Evolutionary conservation across 2,888 invertebrate species (phyloP).

Genomic region (Euzophera pinguis): DNA sequence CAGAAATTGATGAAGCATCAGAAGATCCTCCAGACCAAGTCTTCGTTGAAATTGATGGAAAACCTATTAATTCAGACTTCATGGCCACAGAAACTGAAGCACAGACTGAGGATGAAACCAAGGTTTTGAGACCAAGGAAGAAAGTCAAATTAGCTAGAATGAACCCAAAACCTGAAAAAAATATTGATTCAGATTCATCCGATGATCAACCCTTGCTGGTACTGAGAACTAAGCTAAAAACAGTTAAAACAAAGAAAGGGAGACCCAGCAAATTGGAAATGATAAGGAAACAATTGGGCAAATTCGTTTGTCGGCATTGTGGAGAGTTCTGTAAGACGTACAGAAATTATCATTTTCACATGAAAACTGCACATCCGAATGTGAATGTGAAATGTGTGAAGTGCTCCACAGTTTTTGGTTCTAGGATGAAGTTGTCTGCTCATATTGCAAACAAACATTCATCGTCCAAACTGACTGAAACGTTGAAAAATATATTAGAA

Average conservation of each 20-base stretch:
- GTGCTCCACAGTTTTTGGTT: constrained; percentile 44
- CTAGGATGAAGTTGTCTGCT: constrained; percentile 34
- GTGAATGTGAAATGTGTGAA: constrained; percentile 53
- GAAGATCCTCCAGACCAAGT: background rate
- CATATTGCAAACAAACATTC: constrained; percentile 49
- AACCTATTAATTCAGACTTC: constrained; percentile 8
- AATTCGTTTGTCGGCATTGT: constrained; percentile 52
- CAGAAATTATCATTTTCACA: constrained; percentile 62
- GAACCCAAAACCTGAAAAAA: background rate
- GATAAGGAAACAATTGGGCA: constrained; percentile 18
- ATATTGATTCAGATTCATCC: constrained; percentile 31
- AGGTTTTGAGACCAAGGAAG: constrained; percentile 21
- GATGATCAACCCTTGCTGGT: constrained; percentile 45
- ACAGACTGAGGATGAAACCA: constrained; percentile 26
- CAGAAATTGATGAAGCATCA: constrained; percentile 7
- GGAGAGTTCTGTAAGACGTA: constrained; percentile 61
- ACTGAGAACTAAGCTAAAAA: constrained; percentile 26
- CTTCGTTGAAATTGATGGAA: background rate
- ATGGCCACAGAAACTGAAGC: constrained; percentile 34
- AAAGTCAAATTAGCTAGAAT: constrained; percentile 22
- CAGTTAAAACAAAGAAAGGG: background rate
- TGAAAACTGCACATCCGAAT: constrained; percentile 46
- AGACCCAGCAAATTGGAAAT: background rate
- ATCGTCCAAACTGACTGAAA: constrained; percentile 54
- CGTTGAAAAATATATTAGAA: constrained; percentile 51